Evolutionary conservation across 2,113 vertebrate genomes (phyloP).

Genomic region (Ariopsis seemanni): DNA sequence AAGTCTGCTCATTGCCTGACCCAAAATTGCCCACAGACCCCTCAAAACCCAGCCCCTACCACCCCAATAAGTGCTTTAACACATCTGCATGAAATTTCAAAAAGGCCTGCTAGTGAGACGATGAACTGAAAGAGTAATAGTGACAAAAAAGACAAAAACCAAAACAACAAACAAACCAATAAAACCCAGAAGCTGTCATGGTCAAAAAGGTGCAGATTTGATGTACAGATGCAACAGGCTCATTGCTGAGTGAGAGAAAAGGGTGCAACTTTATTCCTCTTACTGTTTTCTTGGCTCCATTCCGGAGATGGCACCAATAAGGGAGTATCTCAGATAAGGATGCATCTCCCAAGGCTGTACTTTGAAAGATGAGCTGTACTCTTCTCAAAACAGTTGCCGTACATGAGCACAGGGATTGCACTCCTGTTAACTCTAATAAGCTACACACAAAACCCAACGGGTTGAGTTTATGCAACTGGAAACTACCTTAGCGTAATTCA

Average conservation of each 20-base stretch:
- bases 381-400: background rate
- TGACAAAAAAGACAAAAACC: background rate
- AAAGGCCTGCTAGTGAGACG: background rate
- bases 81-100: background rate
- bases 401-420: background rate
- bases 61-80: background rate
- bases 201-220: background rate
- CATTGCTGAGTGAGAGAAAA: background rate
- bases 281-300: background rate
- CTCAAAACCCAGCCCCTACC: background rate
- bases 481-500: background rate
- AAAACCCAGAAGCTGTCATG: background rate
- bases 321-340: conserved; percentile 9
- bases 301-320: background rate
- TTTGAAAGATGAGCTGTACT: conserved; percentile 3
- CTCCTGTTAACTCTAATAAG: conserved; percentile 3
- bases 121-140: background rate
- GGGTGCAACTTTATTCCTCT: background rate
- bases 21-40: background rate
- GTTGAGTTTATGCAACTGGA: background rate
- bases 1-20: too few species aligned
- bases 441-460: background rate
- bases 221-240: background rate
- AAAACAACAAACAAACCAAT: background rate
- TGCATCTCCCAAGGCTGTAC: conserved; percentile 1